Conservation (phyloP, 2,888 invertebrate species). For the Plagodis pulveraria region DNA sequence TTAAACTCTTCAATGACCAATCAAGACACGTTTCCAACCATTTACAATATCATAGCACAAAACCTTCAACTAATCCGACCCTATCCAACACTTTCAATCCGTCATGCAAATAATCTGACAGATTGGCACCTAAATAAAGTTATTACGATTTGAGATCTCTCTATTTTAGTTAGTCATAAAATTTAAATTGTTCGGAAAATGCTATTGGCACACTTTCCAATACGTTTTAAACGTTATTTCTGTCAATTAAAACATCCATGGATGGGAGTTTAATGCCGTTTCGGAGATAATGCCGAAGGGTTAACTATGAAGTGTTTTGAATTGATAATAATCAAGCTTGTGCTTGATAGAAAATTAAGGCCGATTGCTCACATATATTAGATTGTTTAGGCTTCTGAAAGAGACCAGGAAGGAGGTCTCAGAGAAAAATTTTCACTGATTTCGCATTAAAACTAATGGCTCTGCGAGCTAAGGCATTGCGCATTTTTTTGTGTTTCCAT, state of each 20-base stretch:
- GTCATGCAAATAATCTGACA: conserved; percentile 9
- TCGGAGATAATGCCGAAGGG: too few species aligned
- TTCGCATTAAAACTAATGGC: too few species aligned
- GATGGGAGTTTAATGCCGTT: conserved; percentile 9
- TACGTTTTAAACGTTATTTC: conserved; percentile 11
- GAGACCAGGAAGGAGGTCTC: too few species aligned
- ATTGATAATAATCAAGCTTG: not conserved
- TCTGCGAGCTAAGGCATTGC: too few species aligned
- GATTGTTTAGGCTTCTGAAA: too few species aligned
- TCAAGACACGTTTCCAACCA: not conserved
- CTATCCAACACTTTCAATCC: conserved; percentile 17
- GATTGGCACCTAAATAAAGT: conserved; percentile 8
- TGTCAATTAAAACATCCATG: conserved; percentile 17
- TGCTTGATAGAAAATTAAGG: not conserved
- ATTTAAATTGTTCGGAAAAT: conserved; percentile 12
- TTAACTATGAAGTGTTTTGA: not conserved
- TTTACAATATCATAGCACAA: conserved; percentile 5
- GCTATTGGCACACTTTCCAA: conserved; percentile 21
- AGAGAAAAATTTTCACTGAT: too few species aligned
- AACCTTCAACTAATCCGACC: conserved; percentile 8
- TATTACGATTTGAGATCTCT: conserved; percentile 8
- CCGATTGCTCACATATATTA: not conserved
- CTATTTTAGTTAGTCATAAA: conserved; percentile 6
- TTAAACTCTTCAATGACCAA: not conserved
- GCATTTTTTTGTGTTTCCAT: too few species aligned